Conservation (phyloP, 2,797 vertebrate species). For the Neopelma chrysocephalum region DNA sequence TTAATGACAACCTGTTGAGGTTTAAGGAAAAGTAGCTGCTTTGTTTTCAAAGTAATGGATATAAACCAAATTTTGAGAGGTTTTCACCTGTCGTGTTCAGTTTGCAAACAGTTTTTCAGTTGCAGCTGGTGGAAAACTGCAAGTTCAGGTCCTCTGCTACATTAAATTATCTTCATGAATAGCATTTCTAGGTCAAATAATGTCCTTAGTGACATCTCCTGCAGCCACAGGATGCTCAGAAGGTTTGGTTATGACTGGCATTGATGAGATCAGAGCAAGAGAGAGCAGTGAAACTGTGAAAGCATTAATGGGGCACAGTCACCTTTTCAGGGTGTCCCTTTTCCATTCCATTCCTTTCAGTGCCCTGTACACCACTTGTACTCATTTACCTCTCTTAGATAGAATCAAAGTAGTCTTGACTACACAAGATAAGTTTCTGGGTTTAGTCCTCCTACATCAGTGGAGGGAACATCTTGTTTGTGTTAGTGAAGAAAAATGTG, state of each 20-base stretch:
- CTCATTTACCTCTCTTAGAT: background rate
- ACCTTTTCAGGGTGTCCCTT: background rate
- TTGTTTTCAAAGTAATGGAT: background rate
- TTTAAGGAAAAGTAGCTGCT: background rate
- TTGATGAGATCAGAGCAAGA: background rate
- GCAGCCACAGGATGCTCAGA: fast-evolving
- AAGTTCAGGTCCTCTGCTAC: background rate
- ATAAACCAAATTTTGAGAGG: background rate
- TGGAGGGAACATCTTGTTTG: background rate
- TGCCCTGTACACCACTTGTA: background rate
- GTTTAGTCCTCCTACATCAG: background rate
- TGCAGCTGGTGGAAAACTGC: background rate
- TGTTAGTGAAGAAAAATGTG: background rate
- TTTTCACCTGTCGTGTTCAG: background rate
- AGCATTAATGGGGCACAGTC: background rate
- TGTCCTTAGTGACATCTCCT: background rate
- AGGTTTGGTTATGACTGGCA: background rate
- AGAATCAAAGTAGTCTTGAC: background rate
- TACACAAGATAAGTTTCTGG: background rate
- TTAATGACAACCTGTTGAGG: background rate
- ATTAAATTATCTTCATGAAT: background rate
- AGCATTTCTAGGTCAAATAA: background rate
- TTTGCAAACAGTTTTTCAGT: background rate
- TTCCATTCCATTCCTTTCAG: background rate
- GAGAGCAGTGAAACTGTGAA: background rate